A percentile compares a stretch with the other conserved stretches of the same genome.
Evolutionary conservation across 2,888 invertebrate genomes (phyloP).

Genomic region (Heliconius hortense): DNA sequence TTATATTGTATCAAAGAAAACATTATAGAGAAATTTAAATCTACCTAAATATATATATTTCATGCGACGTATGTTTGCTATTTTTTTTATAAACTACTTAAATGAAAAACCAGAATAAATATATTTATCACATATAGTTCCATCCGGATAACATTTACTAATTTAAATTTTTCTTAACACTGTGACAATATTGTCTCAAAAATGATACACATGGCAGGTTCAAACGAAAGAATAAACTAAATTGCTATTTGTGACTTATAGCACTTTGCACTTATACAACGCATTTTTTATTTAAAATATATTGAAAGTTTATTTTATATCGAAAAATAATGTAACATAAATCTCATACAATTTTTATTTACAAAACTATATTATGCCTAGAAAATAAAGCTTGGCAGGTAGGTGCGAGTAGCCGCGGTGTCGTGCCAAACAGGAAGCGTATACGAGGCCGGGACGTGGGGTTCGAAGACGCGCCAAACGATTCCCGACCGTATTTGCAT

Average conservation of each 20-base stretch:
- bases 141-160: too few relatives aligned
- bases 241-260: not conserved
- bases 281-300: not conserved
- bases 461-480: constrained; percentile 67
- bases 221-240: not conserved
- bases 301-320: not conserved
- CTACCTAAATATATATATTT: too few relatives aligned
- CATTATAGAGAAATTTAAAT: too few relatives aligned
- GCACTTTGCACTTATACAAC: not conserved
- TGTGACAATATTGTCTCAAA: not conserved
- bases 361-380: constrained; percentile 30
- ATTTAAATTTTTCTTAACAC: too few relatives aligned
- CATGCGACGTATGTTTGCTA: too few relatives aligned
- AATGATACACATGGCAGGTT: not conserved
- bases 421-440: constrained; percentile 80
- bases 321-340: not conserved
- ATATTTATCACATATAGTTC: too few relatives aligned
- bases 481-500: constrained; percentile 64
- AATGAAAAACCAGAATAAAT: too few relatives aligned
- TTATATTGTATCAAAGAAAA: too few relatives aligned
- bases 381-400: constrained; percentile 51
- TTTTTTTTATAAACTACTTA: too few relatives aligned
- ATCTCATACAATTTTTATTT: constrained; percentile 16
- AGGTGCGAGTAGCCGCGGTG: constrained; percentile 72
- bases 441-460: constrained; percentile 71